Conservation (phyloP, 2,113 vertebrate genomes). For the Psephotus haematonotus region DNA sequence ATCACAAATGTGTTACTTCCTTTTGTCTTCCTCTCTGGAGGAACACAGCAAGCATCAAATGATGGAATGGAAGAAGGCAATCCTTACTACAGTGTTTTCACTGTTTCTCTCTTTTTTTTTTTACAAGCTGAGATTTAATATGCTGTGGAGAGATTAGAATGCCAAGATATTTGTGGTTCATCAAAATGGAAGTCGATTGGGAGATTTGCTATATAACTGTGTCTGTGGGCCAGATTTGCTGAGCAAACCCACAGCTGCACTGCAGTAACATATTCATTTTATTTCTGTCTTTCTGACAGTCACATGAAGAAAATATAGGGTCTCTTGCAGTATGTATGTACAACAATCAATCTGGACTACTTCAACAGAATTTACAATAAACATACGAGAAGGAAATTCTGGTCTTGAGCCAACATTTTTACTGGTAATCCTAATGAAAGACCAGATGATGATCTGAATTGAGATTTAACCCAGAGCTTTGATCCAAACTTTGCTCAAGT, state of each 20-base stretch:
- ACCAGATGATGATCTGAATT: not conserved
- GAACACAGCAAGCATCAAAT: not conserved
- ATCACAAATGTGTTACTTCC: not conserved
- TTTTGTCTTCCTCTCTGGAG: not conserved
- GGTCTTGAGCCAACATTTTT: not conserved
- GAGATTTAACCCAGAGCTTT: not conserved
- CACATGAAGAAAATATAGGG: not conserved
- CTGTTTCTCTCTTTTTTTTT: not conserved
- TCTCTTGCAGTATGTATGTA: not conserved
- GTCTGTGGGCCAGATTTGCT: conserved; percentile 9
- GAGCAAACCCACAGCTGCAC: conserved; percentile 5
- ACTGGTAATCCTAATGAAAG: not conserved
- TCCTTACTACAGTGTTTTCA: not conserved
- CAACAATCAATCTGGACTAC: not conserved
- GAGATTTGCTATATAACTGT: not conserved
- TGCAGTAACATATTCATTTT: not conserved
- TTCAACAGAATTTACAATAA: conserved; percentile 5
- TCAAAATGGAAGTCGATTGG: not conserved
- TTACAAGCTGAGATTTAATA: conserved; percentile 12
- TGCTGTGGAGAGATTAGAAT: not conserved
- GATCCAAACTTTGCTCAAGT: not conserved
- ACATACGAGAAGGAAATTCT: not conserved
- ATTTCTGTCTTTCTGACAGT: not conserved
- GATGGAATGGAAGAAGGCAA: not conserved
- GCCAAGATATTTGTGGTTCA: conserved; percentile 40